Evolutionary conservation across 2,888 invertebrate species (phyloP).

Genomic region (Archaeoteleia sp.): DNA sequence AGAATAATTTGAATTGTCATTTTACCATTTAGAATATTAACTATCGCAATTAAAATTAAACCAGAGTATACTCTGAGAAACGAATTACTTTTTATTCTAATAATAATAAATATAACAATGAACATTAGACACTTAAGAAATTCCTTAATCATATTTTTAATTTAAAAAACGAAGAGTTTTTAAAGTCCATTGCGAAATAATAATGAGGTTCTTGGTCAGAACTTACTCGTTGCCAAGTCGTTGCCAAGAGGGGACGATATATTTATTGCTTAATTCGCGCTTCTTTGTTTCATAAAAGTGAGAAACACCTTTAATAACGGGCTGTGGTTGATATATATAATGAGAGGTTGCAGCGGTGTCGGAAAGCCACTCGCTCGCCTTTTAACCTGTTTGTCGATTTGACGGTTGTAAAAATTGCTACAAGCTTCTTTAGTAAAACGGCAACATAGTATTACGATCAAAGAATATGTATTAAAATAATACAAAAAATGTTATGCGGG

Average conservation of each 20-base stretch:
- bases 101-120: conserved; percentile 22
- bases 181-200: conserved; percentile 47
- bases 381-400: conserved; percentile 55
- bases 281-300: conserved; percentile 73
- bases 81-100: conserved; percentile 15
- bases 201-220: conserved; percentile 45
- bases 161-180: conserved; percentile 24
- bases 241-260: conserved; percentile 55
- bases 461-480: conserved; percentile 36
- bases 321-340: conserved; percentile 63
- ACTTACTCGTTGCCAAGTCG: conserved; percentile 40
- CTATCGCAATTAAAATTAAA: conserved; percentile 9
- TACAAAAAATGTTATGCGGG: conserved; percentile 40
- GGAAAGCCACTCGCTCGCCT: conserved; percentile 47
- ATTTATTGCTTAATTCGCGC: conserved; percentile 72
- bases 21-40: conserved; percentile 24
- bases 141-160: conserved; percentile 30
- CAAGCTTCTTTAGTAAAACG: conserved; percentile 38
- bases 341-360: conserved; percentile 65
- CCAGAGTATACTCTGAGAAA: too few species aligned
- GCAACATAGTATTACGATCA: conserved; percentile 32
- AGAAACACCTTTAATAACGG: conserved; percentile 73
- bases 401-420: conserved; percentile 52
- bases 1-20: too few species aligned
- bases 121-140: conserved; percentile 14